A percentile compares a stretch with the other conserved stretches of the same genome.
Conservation (phyloP, 1,140 invertebrate genomes). For the Tetragonula clypearis region DNA sequence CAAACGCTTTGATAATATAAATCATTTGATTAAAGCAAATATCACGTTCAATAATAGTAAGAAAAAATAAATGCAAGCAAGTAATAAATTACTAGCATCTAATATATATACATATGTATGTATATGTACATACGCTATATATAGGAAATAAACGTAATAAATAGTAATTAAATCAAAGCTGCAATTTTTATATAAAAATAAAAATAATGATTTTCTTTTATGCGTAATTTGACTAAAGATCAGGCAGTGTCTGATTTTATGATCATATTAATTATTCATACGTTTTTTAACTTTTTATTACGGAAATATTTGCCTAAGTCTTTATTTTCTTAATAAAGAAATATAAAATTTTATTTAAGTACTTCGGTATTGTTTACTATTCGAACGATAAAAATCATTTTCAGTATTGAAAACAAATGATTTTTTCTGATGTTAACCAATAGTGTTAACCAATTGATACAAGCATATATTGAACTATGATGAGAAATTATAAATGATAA, state of each 20-base stretch:
- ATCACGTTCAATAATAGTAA: constrained; percentile 39
- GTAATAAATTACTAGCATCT: constrained; percentile 46
- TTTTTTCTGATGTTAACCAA: not conserved
- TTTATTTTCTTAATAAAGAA: not conserved
- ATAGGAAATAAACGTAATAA: constrained; percentile 35
- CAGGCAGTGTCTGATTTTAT: constrained; percentile 11
- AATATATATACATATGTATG: constrained; percentile 33
- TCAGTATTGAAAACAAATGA: not conserved
- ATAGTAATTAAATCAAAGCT: constrained; percentile 36
- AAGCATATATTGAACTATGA: not conserved
- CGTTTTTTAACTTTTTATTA: not conserved
- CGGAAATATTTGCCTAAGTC: not conserved
- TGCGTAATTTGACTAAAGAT: constrained; percentile 14
- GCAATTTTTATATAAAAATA: constrained; percentile 16
- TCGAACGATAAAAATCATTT: not conserved
- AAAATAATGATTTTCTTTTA: constrained; percentile 11
- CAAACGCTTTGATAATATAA: constrained; percentile 16
- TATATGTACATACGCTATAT: constrained; percentile 30
- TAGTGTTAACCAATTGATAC: not conserved
- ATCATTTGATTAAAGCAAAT: constrained; percentile 45
- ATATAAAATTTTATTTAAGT: constrained; percentile 29
- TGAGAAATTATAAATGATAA: not conserved
- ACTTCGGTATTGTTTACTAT: not conserved
- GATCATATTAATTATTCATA: not conserved
- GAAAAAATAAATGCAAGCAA: constrained; percentile 31